Percentiles rank a stretch among this genome's conserved stretches.
Evolutionary conservation across 92 coral and sea anemone species (phyloP).

Genomic region (Phenganax subtilis): DNA sequence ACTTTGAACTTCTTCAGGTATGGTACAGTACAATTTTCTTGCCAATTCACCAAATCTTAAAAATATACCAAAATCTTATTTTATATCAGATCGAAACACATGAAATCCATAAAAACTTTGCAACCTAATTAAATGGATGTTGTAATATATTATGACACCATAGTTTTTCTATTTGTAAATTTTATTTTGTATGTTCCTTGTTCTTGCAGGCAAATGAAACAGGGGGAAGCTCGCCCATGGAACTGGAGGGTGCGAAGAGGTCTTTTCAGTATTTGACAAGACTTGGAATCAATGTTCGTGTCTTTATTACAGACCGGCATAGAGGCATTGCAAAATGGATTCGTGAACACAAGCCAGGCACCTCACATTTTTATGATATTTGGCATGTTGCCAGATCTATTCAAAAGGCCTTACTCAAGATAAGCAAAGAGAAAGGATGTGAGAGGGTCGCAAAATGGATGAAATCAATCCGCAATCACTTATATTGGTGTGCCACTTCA

Average conservation of each 20-base stretch:
- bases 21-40: too few species aligned
- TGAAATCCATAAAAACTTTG: too few species aligned
- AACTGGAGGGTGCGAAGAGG: constrained; percentile 4
- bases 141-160: neutral
- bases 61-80: too few species aligned
- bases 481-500: constrained; percentile 8
- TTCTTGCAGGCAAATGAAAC: constrained; percentile 22
- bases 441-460: constrained; percentile 8
- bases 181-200: neutral
- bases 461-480: neutral
- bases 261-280: constrained; percentile 6
- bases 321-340: constrained; percentile 4
- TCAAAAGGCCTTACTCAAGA: neutral
- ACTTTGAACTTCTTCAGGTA: constrained; percentile 51
- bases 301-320: constrained; percentile 12
- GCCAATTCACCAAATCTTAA: too few species aligned
- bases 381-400: constrained; percentile 14
- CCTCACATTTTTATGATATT: constrained; percentile 9
- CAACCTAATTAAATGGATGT: too few species aligned
- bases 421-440: constrained; percentile 17
- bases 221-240: constrained; percentile 24
- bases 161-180: neutral
- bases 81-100: too few species aligned
- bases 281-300: constrained; percentile 1
- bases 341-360: constrained; percentile 13